Evolutionary conservation across 2,797 vertebrate genomes (phyloP), one percentile per base, ranked within the genome.

Genomic region (Anniella stebbinsi): DNA sequence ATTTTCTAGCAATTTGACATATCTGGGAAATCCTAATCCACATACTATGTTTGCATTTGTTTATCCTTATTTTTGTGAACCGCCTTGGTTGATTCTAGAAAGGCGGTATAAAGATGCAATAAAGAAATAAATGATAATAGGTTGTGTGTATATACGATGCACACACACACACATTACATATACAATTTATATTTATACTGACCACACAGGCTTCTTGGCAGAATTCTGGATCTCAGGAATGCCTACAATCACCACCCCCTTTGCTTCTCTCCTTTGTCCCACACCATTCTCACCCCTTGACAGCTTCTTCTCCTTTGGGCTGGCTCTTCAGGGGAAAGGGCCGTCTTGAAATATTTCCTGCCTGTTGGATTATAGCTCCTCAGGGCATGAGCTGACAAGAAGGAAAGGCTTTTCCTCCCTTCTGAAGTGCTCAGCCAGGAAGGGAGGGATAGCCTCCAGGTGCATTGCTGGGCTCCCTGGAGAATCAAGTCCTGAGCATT

Each of bases 271-370:
- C n/a, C 66, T 88, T 80, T 69, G 38, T 41, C 10, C n/a, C 41
- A 60, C 21, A 57, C 18, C 51, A 25, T 23, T 33, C 72, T 48
- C 38, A 51, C 6, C 25, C 54, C 41, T 60, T 86, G 83, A 17
- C 48, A 69, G 28, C 17, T 69, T 4, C 30, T 72, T 70, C 25
- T 77, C 17, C n/a, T 86, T 72, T 57, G 66, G 73, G 28, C 28
- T 72, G 73, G n/a, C 28, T 72, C 48, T 81, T 88, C 15, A 57
- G 36, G 63, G 28, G n/a, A 54, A 84, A 54, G 82, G 36, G 51
- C 36, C 54, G 36, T 51, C 36, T 85, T 85, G 63, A 85, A 89
- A 57, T 67, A 90, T 38, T 76, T 90, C 70, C 72, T 87, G 41
- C 33, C 69, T 90, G 69, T 10, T 60, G 54, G 48, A 75, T 75